phyloP scores from a whole-genome alignment of 2,888 invertebrate genomes.

The Cerastis leucographa region DNA sequence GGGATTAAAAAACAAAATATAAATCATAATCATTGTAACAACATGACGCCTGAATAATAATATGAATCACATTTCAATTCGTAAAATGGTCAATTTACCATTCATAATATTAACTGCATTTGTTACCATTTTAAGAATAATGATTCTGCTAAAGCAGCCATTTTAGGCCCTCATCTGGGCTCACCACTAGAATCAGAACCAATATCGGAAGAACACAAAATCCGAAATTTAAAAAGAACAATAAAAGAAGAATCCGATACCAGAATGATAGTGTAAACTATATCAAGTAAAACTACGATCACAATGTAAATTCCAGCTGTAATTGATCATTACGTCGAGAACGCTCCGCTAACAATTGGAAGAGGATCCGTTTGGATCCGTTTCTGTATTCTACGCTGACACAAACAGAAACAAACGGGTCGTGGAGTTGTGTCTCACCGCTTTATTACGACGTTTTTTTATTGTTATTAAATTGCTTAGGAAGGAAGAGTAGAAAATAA shows the following conservation, averaged over 20 bases:
- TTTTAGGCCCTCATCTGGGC: background rate
- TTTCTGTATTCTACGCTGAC: constrained; percentile 54
- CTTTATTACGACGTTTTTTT: constrained; percentile 20
- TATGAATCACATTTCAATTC: no score
- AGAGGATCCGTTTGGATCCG: constrained; percentile 63
- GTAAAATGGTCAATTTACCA: no score
- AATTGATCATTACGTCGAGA: constrained; percentile 78
- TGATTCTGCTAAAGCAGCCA: no score
- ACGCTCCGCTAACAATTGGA: constrained; percentile 67
- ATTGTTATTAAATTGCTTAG: background rate
- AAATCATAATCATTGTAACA: background rate
- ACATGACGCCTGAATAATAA: background rate
- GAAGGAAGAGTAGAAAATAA: background rate
- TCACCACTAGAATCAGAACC: background rate
- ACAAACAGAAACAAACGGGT: constrained; percentile 46
- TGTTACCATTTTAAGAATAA: no score
- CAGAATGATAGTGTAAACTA: constrained; percentile 42
- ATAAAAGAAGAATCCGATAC: background rate
- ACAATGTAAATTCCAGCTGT: constrained; percentile 70
- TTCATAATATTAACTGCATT: no score
- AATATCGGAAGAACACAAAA: background rate
- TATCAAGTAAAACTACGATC: constrained; percentile 55
- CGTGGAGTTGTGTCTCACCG: constrained; percentile 3
- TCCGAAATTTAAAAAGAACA: background rate
- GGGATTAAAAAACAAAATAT: background rate